Evolutionary conservation across 2,888 invertebrate species (phyloP), one percentile per base, ranked within the genome.

Genomic region (Heliconius sara): DNA sequence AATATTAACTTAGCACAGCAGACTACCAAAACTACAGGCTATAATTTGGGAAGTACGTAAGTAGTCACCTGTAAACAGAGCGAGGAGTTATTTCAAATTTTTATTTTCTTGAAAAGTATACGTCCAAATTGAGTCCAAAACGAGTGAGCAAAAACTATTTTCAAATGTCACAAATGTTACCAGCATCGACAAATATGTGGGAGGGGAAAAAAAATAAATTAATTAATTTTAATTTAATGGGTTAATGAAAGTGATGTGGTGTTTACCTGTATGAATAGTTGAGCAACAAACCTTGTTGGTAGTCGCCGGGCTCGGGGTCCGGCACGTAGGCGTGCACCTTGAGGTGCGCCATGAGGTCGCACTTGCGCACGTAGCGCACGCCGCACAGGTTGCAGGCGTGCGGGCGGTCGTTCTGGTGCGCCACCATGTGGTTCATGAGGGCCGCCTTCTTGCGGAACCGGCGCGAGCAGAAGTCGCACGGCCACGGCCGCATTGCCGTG

Each of bases 361-460:
- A 96, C 86, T 97, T 97, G 80, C 98, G 96, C 39, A 97, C 96
- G 88, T 97, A 98, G 4, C 97, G 96, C 30, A 97, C 97, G 0
- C 98, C 98, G 87, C 98, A 98, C 78, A 98, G 92, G 89, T 98
- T 98, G 89, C 98, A 98, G 22, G 97, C 97, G 88, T 97, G 97
- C 4, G 98, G 97, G 13, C 97, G 95, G 90, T 98, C 98, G 73
- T 97, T 97, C 91, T 98, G 98, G 91, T 98, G 98, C 0, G 97
- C 97, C 10, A 98, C 97, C 97, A 98, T 98, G 89, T 98, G 98
- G 90, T 97, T 97, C 96, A 97, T 97, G 0, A 98, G 94, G 82
- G 97, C 97, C 7, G 97, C 97, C 88, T 98, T 98, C 88, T 98
- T 98, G 67, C 97, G 96, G 90, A 98, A 98, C 82, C 98, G 95